Conservation (phyloP, 2,113 vertebrate species). For the Mesembrinibis cayennensis region DNA sequence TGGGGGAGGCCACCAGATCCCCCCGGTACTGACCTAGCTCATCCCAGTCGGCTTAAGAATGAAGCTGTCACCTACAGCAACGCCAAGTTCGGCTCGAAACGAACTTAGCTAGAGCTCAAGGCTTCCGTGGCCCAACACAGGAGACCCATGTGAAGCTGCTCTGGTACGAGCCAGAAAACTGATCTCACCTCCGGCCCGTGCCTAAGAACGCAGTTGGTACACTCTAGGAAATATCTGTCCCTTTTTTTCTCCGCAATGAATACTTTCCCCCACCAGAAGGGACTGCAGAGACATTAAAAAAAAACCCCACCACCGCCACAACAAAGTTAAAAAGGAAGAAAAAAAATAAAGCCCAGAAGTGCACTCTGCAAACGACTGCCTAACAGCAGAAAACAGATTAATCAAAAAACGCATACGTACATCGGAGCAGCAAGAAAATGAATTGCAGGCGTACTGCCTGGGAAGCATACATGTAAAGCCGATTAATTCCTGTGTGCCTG, state of each 20-base stretch:
- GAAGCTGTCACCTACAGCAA: background rate
- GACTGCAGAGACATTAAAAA: background rate
- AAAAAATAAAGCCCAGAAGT: background rate
- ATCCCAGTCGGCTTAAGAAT: too few relatives aligned
- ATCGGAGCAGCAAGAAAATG: background rate
- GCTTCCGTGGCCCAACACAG: background rate
- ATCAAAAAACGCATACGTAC: fast-evolving
- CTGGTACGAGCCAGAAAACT: background rate
- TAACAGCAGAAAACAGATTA: background rate
- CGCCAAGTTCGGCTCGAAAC: fast-evolving
- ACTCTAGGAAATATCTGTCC: background rate
- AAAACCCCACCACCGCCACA: background rate
- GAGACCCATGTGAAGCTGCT: background rate
- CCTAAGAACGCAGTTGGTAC: background rate
- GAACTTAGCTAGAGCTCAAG: background rate
- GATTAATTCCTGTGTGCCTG: too few relatives aligned
- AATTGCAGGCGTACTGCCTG: background rate
- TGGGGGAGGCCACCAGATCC: background rate
- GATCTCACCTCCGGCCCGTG: background rate
- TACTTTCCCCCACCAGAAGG: background rate
- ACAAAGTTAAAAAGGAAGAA: background rate
- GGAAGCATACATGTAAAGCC: fast-evolving
- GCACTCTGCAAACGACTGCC: background rate
- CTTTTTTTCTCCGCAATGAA: background rate
- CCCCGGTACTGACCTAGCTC: background rate